Evolutionary conservation across 2,113 vertebrate genomes (phyloP).

Genomic region (Anarrhichthys ocellatus): DNA sequence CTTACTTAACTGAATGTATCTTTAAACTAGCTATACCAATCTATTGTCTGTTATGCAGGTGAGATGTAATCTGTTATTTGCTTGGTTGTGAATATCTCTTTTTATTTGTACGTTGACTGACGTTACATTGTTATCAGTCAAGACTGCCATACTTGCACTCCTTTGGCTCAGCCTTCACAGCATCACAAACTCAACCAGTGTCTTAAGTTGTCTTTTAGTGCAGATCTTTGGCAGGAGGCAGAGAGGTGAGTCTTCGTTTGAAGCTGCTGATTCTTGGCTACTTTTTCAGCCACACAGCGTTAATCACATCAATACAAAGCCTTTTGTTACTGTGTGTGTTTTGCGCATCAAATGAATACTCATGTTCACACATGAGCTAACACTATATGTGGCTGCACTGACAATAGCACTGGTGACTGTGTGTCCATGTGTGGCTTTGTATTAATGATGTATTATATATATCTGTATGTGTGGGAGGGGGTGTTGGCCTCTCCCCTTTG

Average conservation of each 20-base stretch:
- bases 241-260: conserved; percentile 45
- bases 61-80: neutral
- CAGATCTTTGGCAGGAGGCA: conserved; percentile 50
- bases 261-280: conserved; percentile 35
- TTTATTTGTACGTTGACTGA: neutral
- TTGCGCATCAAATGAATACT: conserved; percentile 60
- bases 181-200: neutral
- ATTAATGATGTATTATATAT: conserved; percentile 41
- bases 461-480: conserved; percentile 27
- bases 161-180: conserved; percentile 5
- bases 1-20: neutral
- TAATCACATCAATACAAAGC: conserved; percentile 78
- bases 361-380: conserved; percentile 66
- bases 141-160: neutral
- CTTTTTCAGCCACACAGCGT: conserved; percentile 75
- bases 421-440: conserved; percentile 38
- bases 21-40: neutral
- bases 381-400: conserved; percentile 65
- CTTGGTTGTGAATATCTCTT: neutral
- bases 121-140: neutral
- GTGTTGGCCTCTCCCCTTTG: too few species aligned
- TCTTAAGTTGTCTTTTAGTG: conserved; percentile 72
- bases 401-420: conserved; percentile 54
- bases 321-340: conserved; percentile 44
- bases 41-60: neutral